phyloP scores from a whole-genome alignment of 1,140 invertebrate genomes.

The Megalopta genalis region DNA sequence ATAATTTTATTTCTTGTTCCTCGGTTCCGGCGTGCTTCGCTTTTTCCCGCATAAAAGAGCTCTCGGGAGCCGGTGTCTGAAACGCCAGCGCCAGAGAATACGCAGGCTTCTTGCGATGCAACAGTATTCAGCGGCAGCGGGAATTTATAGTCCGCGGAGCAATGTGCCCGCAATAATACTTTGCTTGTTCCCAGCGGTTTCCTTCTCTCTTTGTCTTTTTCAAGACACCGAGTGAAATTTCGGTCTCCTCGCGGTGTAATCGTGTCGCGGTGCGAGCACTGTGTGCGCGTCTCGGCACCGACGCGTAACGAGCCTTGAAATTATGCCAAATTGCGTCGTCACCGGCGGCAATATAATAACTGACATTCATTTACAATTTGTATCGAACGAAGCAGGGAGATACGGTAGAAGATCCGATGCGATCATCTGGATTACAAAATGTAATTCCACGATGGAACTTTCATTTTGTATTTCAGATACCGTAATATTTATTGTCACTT shows the following conservation, averaged over 20 bases:
- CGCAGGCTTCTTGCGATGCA: constrained; percentile 3
- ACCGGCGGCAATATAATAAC: no score
- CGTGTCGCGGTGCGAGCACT: not conserved
- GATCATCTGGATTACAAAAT: no score
- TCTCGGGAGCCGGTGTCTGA: not conserved
- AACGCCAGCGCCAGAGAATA: constrained; percentile 1
- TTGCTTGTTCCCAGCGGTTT: constrained; percentile 11
- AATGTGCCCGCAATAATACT: constrained; percentile 10
- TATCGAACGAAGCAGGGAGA: no score
- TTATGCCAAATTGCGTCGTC: no score
- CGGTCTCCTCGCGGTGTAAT: not conserved
- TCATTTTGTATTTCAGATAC: no score
- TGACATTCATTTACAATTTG: no score
- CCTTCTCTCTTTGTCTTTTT: not conserved
- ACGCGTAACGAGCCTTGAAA: no score
- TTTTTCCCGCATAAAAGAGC: not conserved
- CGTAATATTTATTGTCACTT: no score
- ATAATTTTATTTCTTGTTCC: constrained; percentile 1
- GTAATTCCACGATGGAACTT: no score
- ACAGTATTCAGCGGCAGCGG: not conserved
- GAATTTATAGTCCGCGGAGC: constrained; percentile 6
- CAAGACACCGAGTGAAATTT: not conserved
- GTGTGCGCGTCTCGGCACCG: no score
- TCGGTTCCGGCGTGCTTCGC: not conserved
- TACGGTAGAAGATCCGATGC: no score